These are phyloP conservation scores for Drosophila acutilabella DNA, from an alignment of 2,888 invertebrate species.

Conservation along the genomic window DNA sequence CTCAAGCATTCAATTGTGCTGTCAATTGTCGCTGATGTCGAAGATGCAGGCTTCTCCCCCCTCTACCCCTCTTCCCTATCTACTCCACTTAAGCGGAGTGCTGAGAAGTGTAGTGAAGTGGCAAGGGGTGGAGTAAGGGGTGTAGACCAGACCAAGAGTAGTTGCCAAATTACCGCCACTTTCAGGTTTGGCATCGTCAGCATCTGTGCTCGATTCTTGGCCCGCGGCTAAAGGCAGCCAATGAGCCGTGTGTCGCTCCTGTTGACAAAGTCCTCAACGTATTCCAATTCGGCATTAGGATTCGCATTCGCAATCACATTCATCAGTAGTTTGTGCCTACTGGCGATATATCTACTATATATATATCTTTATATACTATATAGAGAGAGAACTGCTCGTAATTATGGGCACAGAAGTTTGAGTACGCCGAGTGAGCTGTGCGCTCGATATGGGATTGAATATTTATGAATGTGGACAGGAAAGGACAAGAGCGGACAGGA, in stretches of 20 bases:
- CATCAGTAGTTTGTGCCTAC: constrained; percentile 38
- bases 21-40: constrained; percentile 49
- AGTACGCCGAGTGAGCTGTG: constrained; percentile 50
- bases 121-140: neutral
- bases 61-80: neutral
- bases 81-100: constrained; percentile 4
- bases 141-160: constrained; percentile 50
- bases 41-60: constrained; percentile 36
- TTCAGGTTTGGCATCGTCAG: constrained; percentile 74
- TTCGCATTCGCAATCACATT: constrained; percentile 36
- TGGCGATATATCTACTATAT: constrained; percentile 42
- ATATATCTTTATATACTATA: constrained; percentile 7
- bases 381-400: constrained; percentile 47
- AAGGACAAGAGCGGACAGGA: neutral
- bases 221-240: constrained; percentile 75
- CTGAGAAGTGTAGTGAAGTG: neutral
- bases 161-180: constrained; percentile 80
- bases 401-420: constrained; percentile 77
- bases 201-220: constrained; percentile 79
- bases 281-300: constrained; percentile 35
- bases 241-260: constrained; percentile 72
- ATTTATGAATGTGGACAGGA: constrained; percentile 60
- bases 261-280: constrained; percentile 69
- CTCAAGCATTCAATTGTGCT: constrained; percentile 60
- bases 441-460: constrained; percentile 63